phyloP scores from a whole-genome alignment of 2,797 vertebrate species.

The Pseudochirops cupreus region DNA sequence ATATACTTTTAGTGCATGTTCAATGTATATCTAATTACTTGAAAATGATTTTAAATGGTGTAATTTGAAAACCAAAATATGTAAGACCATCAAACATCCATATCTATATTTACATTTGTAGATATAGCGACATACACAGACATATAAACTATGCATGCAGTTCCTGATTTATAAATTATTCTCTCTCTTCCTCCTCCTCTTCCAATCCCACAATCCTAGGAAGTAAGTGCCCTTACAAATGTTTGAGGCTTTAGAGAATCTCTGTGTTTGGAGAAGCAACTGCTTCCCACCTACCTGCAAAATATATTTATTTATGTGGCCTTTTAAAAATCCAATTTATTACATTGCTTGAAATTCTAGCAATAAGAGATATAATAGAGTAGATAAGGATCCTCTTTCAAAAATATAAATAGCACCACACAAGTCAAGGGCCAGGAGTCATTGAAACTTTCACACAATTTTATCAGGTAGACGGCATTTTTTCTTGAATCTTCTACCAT shows the following conservation, averaged over 20 bases:
- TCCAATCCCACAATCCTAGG: background rate
- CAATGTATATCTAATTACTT: conserved; percentile 4
- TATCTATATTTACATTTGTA: background rate
- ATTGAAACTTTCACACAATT: background rate
- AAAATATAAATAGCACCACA: background rate
- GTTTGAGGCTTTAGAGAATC: background rate
- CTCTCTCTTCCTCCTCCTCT: background rate
- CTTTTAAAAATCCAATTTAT: background rate
- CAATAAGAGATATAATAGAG: background rate
- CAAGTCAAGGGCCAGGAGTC: background rate
- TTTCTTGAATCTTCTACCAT: background rate
- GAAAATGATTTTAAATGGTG: conserved; percentile 36
- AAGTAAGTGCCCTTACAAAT: background rate
- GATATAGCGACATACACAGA: background rate
- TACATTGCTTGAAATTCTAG: background rate
- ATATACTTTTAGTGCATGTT: background rate
- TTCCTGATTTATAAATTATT: background rate
- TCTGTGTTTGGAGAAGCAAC: background rate
- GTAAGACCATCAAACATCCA: background rate
- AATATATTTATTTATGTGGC: background rate
- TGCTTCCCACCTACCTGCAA: background rate
- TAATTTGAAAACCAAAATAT: conserved; percentile 20
- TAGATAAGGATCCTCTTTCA: background rate
- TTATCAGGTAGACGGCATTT: background rate
- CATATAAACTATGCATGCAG: background rate